Evolutionary conservation across 2,888 invertebrate genomes (phyloP).

Genomic region (Agrilus cyanescens): DNA sequence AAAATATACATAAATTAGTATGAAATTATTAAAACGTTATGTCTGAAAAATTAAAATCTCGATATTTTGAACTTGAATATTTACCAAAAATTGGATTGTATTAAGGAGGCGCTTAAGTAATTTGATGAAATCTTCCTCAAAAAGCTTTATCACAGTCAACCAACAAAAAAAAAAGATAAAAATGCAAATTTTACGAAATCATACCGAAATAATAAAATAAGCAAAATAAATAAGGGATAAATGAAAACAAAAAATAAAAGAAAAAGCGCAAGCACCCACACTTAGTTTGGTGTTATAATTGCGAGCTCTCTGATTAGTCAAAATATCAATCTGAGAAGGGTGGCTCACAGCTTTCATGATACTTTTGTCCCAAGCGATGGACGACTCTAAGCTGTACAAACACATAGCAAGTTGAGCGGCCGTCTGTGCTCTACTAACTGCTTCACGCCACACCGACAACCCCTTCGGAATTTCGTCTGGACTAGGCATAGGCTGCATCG

Average conservation of each 20-base stretch:
- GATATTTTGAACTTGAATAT: no score
- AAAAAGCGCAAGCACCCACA: slow-evolving; percentile 37
- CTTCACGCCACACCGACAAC: slow-evolving; percentile 79
- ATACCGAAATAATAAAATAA: background rate
- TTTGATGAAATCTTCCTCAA: no score
- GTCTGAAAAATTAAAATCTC: no score
- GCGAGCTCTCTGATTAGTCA: slow-evolving; percentile 38
- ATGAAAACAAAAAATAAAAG: slow-evolving; percentile 19
- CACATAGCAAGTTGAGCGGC: slow-evolving; percentile 87
- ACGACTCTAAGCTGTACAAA: slow-evolving; percentile 77
- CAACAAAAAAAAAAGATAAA: no score
- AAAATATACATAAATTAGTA: no score
- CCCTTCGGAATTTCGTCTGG: slow-evolving; percentile 61
- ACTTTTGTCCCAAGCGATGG: slow-evolving; percentile 98
- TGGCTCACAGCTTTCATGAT: slow-evolving; percentile 96
- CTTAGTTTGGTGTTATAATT: slow-evolving; percentile 39
- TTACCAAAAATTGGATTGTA: no score
- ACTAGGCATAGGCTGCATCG: slow-evolving; percentile 18
- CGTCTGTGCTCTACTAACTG: slow-evolving; percentile 70
- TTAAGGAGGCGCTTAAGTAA: no score
- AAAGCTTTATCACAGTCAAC: no score
- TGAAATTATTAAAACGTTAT: no score
- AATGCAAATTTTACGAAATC: no score
- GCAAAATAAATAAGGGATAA: slow-evolving; percentile 12
- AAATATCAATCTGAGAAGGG: slow-evolving; percentile 22